These are phyloP conservation scores for Loripinus fragilis DNA, from an alignment of 2,888 invertebrate species.

Conservation along the genomic window DNA sequence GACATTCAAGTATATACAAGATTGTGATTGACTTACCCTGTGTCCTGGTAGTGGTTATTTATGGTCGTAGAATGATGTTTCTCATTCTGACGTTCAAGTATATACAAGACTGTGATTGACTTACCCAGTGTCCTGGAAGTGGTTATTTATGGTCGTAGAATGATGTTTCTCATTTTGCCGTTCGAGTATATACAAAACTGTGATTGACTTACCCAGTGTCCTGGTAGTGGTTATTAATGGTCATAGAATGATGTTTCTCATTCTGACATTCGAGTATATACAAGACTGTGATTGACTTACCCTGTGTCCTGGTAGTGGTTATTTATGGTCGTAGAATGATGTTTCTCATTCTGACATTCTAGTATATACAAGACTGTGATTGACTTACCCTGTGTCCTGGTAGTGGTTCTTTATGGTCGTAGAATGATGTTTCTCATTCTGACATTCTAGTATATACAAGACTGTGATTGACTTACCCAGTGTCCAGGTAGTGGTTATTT, in stretches of 20 bases:
- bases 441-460: slow-evolving; percentile 92
- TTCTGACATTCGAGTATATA: slow-evolving; percentile 91
- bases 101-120: slow-evolving; percentile 96
- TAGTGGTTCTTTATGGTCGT: slow-evolving; percentile 45
- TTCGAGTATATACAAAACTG: slow-evolving; percentile 95
- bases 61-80: slow-evolving; percentile 33
- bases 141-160: slow-evolving; percentile 42
- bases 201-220: slow-evolving; percentile 87
- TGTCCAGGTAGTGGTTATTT: slow-evolving; percentile 36
- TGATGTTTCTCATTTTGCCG: slow-evolving; percentile 60
- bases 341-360: slow-evolving; percentile 85
- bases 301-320: slow-evolving; percentile 33
- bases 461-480: slow-evolving; percentile 90
- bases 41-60: slow-evolving; percentile 37
- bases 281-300: slow-evolving; percentile 92
- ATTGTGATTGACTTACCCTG: slow-evolving; percentile 90
- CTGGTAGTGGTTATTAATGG: slow-evolving; percentile 41
- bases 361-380: slow-evolving; percentile 97
- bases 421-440: slow-evolving; percentile 53
- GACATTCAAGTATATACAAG: slow-evolving; percentile 92
- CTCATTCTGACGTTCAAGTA: slow-evolving; percentile 87
- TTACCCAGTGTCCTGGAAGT: slow-evolving; percentile 19
- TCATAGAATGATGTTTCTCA: slow-evolving; percentile 34
- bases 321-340: slow-evolving; percentile 35
- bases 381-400: slow-evolving; percentile 84